These are phyloP conservation scores for Operophtera brumata DNA, from an alignment of 2,888 invertebrate genomes.

Conservation along the genomic window DNA sequence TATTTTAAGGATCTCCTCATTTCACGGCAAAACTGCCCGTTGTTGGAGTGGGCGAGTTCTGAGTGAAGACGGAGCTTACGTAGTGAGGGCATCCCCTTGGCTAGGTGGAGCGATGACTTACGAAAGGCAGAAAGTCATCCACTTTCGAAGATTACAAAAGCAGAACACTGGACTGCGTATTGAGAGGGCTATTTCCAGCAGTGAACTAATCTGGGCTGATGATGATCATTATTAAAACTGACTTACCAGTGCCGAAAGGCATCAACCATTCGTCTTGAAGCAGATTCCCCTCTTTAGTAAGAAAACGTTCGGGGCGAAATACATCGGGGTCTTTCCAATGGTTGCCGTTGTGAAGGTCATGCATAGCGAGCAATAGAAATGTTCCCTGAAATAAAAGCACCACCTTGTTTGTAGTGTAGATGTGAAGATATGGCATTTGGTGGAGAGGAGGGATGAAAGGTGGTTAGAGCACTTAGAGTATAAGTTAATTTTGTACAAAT, in stretches of 20 bases:
- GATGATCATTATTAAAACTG: not conserved
- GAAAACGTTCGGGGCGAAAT: slow-evolving; percentile 84
- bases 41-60: too few relatives aligned
- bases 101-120: too few relatives aligned
- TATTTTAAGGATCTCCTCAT: too few relatives aligned
- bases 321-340: slow-evolving; percentile 81
- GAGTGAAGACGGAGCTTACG: too few relatives aligned
- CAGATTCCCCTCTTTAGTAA: slow-evolving; percentile 77
- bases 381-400: slow-evolving; percentile 70
- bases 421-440: not conserved
- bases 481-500: not conserved
- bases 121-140: too few relatives aligned
- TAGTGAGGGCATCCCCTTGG: too few relatives aligned
- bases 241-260: slow-evolving; percentile 79
- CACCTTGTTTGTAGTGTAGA: too few relatives aligned
- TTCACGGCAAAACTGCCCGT: too few relatives aligned
- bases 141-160: too few relatives aligned
- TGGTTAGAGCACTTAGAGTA: not conserved
- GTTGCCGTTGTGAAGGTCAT: slow-evolving; percentile 82
- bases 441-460: not conserved
- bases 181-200: too few relatives aligned
- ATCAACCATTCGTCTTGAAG: slow-evolving; percentile 65
- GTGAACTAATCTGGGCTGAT: too few relatives aligned
- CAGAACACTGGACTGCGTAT: not conserved
- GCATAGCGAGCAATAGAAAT: slow-evolving; percentile 80